These are phyloP conservation scores for Polyploca ridens DNA, from an alignment of 2,888 invertebrate genomes.

Conservation along the genomic window DNA sequence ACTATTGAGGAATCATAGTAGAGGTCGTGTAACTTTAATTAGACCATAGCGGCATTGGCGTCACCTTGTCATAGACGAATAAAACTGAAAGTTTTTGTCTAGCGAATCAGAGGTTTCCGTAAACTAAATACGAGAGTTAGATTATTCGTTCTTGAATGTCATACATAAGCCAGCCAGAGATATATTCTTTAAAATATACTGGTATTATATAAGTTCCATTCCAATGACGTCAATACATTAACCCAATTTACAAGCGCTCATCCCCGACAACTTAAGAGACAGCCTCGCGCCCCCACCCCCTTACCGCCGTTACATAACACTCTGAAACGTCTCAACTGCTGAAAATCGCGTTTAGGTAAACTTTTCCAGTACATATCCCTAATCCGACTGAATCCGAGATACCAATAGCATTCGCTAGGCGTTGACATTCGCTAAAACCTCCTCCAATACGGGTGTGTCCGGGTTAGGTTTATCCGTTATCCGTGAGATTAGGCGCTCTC, in stretches of 20 bases:
- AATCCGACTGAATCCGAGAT: conserved; percentile 76
- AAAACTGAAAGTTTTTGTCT: too few species aligned
- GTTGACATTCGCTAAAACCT: conserved; percentile 71
- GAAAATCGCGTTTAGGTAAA: conserved; percentile 39
- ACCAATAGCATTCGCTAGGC: conserved; percentile 77
- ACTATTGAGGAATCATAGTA: too few species aligned
- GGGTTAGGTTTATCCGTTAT: conserved; percentile 81
- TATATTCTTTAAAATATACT: not conserved
- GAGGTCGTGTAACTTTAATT: not conserved
- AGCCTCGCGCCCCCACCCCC: conserved; percentile 20
- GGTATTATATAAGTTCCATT: not conserved
- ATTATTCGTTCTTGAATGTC: too few species aligned
- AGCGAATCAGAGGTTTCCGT: too few species aligned
- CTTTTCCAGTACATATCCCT: conserved; percentile 62
- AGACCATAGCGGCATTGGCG: not conserved
- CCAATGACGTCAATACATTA: conserved; percentile 2
- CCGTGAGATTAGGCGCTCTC: conserved; percentile 80
- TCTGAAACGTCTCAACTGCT: conserved; percentile 34
- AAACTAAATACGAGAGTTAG: too few species aligned
- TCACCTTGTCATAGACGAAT: too few species aligned
- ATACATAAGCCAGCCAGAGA: not conserved
- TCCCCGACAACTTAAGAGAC: conserved; percentile 12
- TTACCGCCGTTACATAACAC: conserved; percentile 29
- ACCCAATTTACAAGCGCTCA: conserved; percentile 12
- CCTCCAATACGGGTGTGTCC: conserved; percentile 72